Evolutionary conservation across 37 sponge, comb jelly and placozoan species (phyloP).

Genomic region (Hexactinellida sp.): DNA sequence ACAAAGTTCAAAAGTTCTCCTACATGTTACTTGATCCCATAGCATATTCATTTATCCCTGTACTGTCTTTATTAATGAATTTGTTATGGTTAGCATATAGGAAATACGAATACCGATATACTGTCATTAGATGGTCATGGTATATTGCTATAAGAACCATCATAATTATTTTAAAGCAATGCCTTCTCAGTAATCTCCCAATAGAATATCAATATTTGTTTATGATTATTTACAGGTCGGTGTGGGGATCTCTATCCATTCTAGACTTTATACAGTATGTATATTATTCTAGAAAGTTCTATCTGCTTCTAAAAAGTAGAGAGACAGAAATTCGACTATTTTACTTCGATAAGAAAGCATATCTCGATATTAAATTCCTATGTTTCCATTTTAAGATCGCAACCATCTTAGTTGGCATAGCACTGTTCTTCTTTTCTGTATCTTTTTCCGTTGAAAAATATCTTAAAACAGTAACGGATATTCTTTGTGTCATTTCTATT

Average conservation of each 20-base stretch:
- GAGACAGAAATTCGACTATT: background rate
- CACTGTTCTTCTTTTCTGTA: background rate
- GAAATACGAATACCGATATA: background rate
- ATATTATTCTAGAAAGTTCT: background rate
- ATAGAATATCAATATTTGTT: background rate
- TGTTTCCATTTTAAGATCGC: background rate
- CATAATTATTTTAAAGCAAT: background rate
- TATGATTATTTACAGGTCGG: background rate
- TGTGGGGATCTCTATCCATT: background rate
- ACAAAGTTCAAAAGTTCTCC: background rate
- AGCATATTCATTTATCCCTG: background rate
- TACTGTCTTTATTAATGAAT: background rate
- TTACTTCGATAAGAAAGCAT: background rate
- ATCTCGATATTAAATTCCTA: background rate
- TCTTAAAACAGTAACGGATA: too few relatives aligned
- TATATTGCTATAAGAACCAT: background rate
- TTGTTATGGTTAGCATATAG: background rate
- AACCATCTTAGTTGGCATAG: background rate
- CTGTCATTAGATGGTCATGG: background rate
- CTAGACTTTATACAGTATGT: background rate
- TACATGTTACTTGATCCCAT: background rate
- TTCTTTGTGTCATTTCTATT: too few relatives aligned
- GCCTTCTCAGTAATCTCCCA: background rate
- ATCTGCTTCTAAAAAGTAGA: background rate
- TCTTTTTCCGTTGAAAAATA: too few relatives aligned